Percentiles rank a stretch among this genome's conserved stretches.
phyloP scores from a whole-genome alignment of 2,797 vertebrate genomes.

The Sebastes variabilis region DNA sequence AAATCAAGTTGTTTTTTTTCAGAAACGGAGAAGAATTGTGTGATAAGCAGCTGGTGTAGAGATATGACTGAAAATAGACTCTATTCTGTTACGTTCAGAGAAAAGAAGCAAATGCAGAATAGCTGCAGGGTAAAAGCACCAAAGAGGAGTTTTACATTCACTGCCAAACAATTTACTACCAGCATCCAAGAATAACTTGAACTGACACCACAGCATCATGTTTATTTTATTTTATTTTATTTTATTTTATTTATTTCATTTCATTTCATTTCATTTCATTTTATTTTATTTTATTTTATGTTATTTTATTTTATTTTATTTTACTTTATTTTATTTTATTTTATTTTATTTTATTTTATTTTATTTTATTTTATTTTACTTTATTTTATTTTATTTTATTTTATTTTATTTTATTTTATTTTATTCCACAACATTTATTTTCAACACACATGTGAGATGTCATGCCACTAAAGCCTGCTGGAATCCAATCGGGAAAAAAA shows the following conservation, averaged over 20 bases:
- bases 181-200: not conserved
- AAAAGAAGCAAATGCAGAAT: conserved; percentile 1
- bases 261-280: not conserved
- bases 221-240: not conserved
- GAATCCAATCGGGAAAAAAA: not conserved
- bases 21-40: not conserved
- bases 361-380: not conserved
- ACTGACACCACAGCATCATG: not conserved
- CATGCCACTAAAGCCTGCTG: not conserved
- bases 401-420: not conserved
- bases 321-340: too few species aligned
- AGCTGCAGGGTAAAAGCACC: conserved; percentile 27
- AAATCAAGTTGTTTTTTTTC: not conserved
- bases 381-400: not conserved
- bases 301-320: too few species aligned
- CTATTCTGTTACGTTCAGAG: conserved; percentile 4
- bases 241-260: not conserved
- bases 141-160: not conserved
- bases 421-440: not conserved
- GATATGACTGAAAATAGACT: conserved; percentile 11
- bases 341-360: too few species aligned
- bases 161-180: conserved; percentile 1
- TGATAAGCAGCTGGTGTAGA: not conserved
- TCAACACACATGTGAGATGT: not conserved
- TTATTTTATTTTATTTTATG: accelerated